These are phyloP conservation scores for Lepidurus arcticus DNA, from an alignment of 1,140 invertebrate genomes.

Conservation along the genomic window DNA sequence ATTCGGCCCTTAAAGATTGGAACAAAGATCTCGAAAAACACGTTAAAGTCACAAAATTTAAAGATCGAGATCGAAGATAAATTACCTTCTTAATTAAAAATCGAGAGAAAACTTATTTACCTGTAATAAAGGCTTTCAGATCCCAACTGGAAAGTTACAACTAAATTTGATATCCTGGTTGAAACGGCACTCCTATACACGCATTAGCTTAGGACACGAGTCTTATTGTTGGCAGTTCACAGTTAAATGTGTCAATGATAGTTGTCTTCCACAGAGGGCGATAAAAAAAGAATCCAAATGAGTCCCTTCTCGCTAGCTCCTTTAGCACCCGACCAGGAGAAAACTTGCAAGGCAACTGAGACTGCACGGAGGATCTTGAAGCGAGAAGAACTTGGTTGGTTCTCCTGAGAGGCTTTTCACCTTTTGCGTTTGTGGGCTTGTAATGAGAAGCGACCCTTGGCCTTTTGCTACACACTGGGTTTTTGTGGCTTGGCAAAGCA, in stretches of 20 bases:
- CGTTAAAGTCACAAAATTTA: too few relatives aligned
- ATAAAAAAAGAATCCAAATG: not conserved
- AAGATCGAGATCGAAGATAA: too few relatives aligned
- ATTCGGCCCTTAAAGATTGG: too few relatives aligned
- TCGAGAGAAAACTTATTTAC: not conserved
- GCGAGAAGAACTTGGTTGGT: constrained; percentile 17
- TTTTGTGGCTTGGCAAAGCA: not conserved
- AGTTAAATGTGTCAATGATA: not conserved
- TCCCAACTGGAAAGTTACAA: not conserved
- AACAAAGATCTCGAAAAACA: too few relatives aligned
- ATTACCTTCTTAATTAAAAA: not conserved
- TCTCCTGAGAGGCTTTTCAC: constrained; percentile 10
- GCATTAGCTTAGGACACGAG: not conserved
- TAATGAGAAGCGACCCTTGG: constrained; percentile 17
- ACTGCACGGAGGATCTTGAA: not conserved
- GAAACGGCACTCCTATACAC: not conserved
- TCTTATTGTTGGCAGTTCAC: not conserved
- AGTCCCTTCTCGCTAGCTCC: not conserved
- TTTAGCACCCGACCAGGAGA: not conserved
- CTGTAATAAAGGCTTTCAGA: not conserved
- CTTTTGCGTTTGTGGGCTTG: constrained; percentile 6
- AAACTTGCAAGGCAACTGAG: constrained; percentile 4
- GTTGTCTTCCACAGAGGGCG: not conserved
- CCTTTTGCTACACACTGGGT: constrained; percentile 1
- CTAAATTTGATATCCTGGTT: not conserved